These are phyloP conservation scores for Crypturellus undulatus DNA, from an alignment of 2,113 vertebrate species.

Conservation along the genomic window DNA sequence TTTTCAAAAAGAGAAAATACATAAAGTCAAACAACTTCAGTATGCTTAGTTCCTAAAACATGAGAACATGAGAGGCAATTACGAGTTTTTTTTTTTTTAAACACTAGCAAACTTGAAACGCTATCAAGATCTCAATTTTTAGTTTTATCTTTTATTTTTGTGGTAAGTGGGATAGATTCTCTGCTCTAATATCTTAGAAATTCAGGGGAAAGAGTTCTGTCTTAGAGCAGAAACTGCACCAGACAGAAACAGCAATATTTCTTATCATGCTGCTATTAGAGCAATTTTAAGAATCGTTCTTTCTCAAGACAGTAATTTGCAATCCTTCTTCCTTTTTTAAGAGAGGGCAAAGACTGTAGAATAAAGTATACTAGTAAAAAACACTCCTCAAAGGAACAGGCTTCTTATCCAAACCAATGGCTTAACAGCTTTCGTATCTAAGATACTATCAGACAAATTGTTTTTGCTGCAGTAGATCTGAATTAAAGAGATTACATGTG, in stretches of 20 bases:
- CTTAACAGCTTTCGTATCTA: neutral
- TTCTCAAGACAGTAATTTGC: neutral
- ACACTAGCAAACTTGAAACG: neutral
- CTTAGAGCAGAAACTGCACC: neutral
- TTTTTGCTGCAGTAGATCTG: neutral
- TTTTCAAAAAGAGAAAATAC: neutral
- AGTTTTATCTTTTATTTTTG: neutral
- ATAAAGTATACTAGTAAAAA: neutral
- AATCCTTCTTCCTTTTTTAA: neutral
- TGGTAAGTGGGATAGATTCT: rapidly evolving
- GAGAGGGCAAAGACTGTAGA: neutral
- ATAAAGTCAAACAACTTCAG: neutral
- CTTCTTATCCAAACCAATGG: neutral
- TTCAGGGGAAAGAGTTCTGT: neutral
- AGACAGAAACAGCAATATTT: neutral
- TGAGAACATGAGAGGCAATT: neutral
- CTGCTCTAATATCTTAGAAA: neutral
- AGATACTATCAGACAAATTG: neutral
- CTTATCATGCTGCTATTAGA: neutral
- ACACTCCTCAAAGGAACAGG: neutral
- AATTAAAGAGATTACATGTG: neutral
- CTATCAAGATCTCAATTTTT: neutral
- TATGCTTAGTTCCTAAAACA: neutral
- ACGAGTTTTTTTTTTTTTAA: neutral
- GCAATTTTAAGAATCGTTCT: neutral